A percentile compares a stretch with the other conserved stretches of the same genome.
These are phyloP conservation scores for Palaemon carinicauda DNA, from an alignment of 1,140 invertebrate species.

Conservation along the genomic window DNA sequence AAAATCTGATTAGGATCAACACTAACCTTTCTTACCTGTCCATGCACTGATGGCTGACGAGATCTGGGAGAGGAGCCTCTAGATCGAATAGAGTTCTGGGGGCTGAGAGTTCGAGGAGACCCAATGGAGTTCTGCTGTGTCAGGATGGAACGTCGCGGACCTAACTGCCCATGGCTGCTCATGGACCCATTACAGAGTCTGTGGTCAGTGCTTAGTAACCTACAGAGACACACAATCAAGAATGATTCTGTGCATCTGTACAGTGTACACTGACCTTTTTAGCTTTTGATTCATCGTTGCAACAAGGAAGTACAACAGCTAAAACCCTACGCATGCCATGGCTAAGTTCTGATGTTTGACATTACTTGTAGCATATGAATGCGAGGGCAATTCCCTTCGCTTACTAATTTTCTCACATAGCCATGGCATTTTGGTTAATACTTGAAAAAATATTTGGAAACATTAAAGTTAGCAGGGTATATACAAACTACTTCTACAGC, in stretches of 20 bases:
- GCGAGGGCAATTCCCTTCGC: too few relatives aligned
- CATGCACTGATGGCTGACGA: conserved; percentile 54
- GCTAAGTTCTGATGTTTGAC: too few relatives aligned
- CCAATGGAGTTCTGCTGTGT: conserved; percentile 66
- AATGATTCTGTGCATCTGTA: too few relatives aligned
- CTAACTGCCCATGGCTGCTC: conserved; percentile 47
- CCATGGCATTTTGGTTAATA: too few relatives aligned
- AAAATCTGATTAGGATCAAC: background rate
- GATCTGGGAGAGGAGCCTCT: conserved; percentile 63
- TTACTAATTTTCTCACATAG: too few relatives aligned
- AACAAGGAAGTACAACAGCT: too few relatives aligned
- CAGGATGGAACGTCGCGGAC: conserved; percentile 60
- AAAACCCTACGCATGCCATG: too few relatives aligned
- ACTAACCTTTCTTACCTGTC: conserved; percentile 43
- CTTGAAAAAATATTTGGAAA: too few relatives aligned
- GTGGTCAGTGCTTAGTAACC: conserved; percentile 67
- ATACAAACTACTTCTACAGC: background rate
- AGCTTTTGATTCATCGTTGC: too few relatives aligned
- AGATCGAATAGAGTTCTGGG: conserved; percentile 75
- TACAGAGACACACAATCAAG: conserved; percentile 1
- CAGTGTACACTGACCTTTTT: too few relatives aligned
- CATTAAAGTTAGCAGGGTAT: background rate
- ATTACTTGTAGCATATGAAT: too few relatives aligned
- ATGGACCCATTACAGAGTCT: conserved; percentile 74
- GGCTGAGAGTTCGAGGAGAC: conserved; percentile 68